Evolutionary conservation across 2,797 vertebrate species (phyloP), one percentile per base, ranked within the genome.

Genomic region (Carduelis carduelis): DNA sequence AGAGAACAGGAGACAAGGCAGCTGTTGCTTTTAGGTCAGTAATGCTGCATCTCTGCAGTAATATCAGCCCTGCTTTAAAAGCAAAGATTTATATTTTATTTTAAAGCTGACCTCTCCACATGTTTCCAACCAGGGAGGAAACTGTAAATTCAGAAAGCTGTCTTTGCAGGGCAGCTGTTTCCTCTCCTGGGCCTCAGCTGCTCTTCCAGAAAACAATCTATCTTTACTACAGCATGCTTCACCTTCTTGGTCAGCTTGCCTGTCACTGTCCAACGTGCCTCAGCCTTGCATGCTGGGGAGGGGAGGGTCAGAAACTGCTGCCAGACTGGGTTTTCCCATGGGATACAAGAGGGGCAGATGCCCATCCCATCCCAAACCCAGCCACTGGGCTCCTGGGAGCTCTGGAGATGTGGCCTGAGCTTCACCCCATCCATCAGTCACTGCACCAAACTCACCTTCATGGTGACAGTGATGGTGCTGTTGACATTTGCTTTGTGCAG

Each of bases 401-500:
- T 80, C 64, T 53, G 68, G 37, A 80, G 41, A 57, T 3, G 30
- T 14, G 18, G 22, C 53, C 41, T 71, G 85, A 87, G 23, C 34
- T 57, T 57, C 41, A 59, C 6, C 19, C 52, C 0, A 0, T 7
- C 59, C 37, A 18, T 3, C 1, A 77, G 15, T 23, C 37, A 20
- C 39, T 19, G 70, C 32, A 60, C 34, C 46, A 71, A 44, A 97
- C 98, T 98, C 98, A 99, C 99, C 99, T 98, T 99, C 99, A 99
- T 99, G 96, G 99, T 99, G 74, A 99, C 99, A 8, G 99, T 99
- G 97, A 99, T 99, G 55, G 99, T 99, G 98, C 99, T 99, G 97
- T 99, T 99, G 89, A 99, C 98, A 90, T 99, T 99, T 83, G 99
- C 99, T 97, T 99, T 99, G 97, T 99, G 98, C 72, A 99, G 98